phyloP scores from a whole-genome alignment of 2,797 vertebrate genomes.

The Chelon auratus region DNA sequence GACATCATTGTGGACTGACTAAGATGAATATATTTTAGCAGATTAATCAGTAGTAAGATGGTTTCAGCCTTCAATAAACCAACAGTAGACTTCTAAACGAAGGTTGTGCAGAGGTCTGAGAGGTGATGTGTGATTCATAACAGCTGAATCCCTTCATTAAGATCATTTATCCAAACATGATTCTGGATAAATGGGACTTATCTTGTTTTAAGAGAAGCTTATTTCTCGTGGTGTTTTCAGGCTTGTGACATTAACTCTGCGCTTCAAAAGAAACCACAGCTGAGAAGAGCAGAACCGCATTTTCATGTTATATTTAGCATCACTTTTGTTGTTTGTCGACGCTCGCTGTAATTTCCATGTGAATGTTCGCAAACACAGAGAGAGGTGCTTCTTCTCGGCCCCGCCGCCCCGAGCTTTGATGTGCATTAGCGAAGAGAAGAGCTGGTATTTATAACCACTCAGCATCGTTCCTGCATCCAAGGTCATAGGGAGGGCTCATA shows the following conservation, averaged over 20 bases:
- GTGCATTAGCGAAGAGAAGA: slow-evolving; percentile 68
- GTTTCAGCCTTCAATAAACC: too few species aligned
- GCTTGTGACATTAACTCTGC: slow-evolving; percentile 16
- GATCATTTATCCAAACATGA: neutral
- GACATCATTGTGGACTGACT: too few species aligned
- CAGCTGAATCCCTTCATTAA: neutral
- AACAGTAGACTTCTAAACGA: too few species aligned
- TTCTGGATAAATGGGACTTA: slow-evolving; percentile 6
- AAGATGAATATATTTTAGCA: too few species aligned
- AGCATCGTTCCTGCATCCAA: slow-evolving; percentile 31
- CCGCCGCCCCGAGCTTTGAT: slow-evolving; percentile 54
- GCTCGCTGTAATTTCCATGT: slow-evolving; percentile 63
- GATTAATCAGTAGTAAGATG: too few species aligned
- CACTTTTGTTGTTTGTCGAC: slow-evolving; percentile 68
- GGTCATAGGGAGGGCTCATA: slow-evolving; percentile 61
- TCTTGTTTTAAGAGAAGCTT: slow-evolving; percentile 2
- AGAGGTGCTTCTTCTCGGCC: neutral
- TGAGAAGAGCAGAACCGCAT: slow-evolving; percentile 27
- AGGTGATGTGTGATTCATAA: neutral
- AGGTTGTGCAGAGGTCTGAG: too few species aligned
- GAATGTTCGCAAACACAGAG: slow-evolving; percentile 32
- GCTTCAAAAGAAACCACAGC: slow-evolving; percentile 57
- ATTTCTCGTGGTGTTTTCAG: slow-evolving; percentile 18
- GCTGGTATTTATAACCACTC: slow-evolving; percentile 71
- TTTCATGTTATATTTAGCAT: slow-evolving; percentile 72